Evolutionary conservation across 2,113 vertebrate species (phyloP), one percentile per base, ranked within the genome.

Genomic region (Cyprinus carpio): DNA sequence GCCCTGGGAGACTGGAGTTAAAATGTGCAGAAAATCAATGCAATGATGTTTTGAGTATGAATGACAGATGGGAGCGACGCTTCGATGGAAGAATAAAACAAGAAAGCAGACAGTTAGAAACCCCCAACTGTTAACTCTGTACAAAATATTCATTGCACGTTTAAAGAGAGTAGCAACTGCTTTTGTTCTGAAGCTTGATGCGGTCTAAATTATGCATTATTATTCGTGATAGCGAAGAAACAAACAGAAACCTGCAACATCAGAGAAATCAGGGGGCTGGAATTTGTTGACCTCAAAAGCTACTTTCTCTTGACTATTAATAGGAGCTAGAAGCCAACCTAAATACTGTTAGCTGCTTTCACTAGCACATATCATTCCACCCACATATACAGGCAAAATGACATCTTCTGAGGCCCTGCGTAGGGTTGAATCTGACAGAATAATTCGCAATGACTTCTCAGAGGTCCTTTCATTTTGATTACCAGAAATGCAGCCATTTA

Each of bases 251-350:
- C 86, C 84, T 87, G 83, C 84, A 58, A 81, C 77, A 87, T 89
- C 87, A 90, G 87, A 92, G 74, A 83, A 86, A 86, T 85, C 76
- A 56, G 86, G 31, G 82, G 87, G 84, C 88, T 87, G 87, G 82
- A 87, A 91, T 88, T 92, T 88, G 89, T 88, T 91, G 90, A 93
- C 92, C 91, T 92, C 87, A 91, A 93, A 93, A 91, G 90, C 90
- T 84, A 81, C 89, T 90, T 90, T 86, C 82, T 83, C 90, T 90
- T 88, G 87, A 91, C 89, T 92, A 92, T 92, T 93, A 94, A 94
- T 93, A 92, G 88, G 87, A 90, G 76, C 83, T 83, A 87, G 86
- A 87, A 91, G 87, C 69, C 74, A 86, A 84, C 75, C 75, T 82
- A 86, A 75, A 89, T 87, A 84, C 71, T 40, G 43, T 75, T 60